Percentiles rank a stretch among this genome's conserved stretches.
Evolutionary conservation across 2,113 vertebrate genomes (phyloP).

Genomic region (Leptobrachium leishanense): DNA sequence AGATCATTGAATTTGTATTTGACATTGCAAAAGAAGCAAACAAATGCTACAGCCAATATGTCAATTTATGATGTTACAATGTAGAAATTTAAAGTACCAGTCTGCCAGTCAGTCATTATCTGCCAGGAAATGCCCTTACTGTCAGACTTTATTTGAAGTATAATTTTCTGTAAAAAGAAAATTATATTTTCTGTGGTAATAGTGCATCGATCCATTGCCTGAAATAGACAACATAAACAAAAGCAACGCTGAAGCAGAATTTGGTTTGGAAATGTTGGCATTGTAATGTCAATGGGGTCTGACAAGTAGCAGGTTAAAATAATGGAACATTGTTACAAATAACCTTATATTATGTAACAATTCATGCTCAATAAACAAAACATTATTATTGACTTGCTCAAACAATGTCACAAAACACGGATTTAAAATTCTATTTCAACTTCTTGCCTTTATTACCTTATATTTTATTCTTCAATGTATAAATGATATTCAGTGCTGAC

Average conservation of each 20-base stretch:
- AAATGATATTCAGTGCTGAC: too few relatives aligned
- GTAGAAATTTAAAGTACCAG: conserved; percentile 44
- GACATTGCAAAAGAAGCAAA: conserved; percentile 44
- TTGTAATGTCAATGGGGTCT: conserved; percentile 44
- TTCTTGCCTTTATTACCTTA: not conserved
- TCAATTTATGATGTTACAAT: conserved; percentile 44
- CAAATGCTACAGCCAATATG: conserved; percentile 42
- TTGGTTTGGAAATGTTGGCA: conserved; percentile 39
- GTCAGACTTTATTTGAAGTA: conserved; percentile 46
- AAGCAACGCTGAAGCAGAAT: conserved; percentile 38
- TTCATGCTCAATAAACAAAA: conserved; percentile 25
- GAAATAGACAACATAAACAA: conserved; percentile 40
- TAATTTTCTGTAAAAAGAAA: conserved; percentile 50
- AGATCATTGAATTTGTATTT: conserved; percentile 46
- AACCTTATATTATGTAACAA: conserved; percentile 9
- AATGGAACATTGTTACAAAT: conserved; percentile 35
- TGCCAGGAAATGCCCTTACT: conserved; percentile 49
- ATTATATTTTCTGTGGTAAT: conserved; percentile 48
- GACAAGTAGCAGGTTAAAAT: conserved; percentile 37
- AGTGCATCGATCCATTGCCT: conserved; percentile 46
- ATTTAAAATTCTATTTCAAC: not conserved
- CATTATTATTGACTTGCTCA: conserved; percentile 31
- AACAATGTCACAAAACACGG: not conserved
- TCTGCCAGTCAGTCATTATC: conserved; percentile 50
- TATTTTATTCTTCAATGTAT: not conserved